Evolutionary conservation across 2,797 vertebrate genomes (phyloP).

Genomic region (Enteromius anoplus): DNA sequence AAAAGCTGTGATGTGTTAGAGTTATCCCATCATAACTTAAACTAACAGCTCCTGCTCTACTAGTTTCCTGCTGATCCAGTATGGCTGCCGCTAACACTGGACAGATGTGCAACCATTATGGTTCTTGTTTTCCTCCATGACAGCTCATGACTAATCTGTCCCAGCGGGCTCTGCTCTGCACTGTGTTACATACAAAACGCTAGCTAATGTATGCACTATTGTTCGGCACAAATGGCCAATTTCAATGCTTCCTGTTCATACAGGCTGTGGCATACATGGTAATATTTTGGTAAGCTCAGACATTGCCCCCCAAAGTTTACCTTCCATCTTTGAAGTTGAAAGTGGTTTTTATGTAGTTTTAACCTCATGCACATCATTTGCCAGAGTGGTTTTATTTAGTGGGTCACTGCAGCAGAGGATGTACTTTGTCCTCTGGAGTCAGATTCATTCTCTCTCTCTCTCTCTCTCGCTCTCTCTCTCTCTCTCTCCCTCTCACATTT

Average conservation of each 20-base stretch:
- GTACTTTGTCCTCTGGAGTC: slow-evolving; percentile 60
- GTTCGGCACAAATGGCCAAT: not conserved
- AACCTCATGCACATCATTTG: slow-evolving; percentile 11
- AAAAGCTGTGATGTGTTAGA: not conserved
- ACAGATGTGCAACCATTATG: slow-evolving; percentile 46
- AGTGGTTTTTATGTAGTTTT: slow-evolving; percentile 15
- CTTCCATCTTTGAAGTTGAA: not conserved
- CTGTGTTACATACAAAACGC: slow-evolving; percentile 25
- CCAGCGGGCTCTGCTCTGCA: slow-evolving; percentile 9
- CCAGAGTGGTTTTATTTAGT: slow-evolving; percentile 34
- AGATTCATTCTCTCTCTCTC: slow-evolving; percentile 29
- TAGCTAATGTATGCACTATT: not conserved
- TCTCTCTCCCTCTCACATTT: not conserved
- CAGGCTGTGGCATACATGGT: not conserved
- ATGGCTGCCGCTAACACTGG: slow-evolving; percentile 20
- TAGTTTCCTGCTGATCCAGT: slow-evolving; percentile 6
- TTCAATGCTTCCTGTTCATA: slow-evolving; percentile 7
- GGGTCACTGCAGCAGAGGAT: slow-evolving; percentile 57
- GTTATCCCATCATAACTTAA: slow-evolving; percentile 18
- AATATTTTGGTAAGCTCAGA: not conserved
- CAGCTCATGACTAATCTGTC: slow-evolving; percentile 39
- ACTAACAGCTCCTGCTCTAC: not conserved
- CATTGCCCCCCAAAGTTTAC: not conserved
- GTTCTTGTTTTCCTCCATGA: slow-evolving; percentile 37
- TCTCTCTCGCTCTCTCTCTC: slow-evolving; percentile 31